phyloP scores from a whole-genome alignment of 2,113 vertebrate genomes.

The Mustelus asterias region DNA sequence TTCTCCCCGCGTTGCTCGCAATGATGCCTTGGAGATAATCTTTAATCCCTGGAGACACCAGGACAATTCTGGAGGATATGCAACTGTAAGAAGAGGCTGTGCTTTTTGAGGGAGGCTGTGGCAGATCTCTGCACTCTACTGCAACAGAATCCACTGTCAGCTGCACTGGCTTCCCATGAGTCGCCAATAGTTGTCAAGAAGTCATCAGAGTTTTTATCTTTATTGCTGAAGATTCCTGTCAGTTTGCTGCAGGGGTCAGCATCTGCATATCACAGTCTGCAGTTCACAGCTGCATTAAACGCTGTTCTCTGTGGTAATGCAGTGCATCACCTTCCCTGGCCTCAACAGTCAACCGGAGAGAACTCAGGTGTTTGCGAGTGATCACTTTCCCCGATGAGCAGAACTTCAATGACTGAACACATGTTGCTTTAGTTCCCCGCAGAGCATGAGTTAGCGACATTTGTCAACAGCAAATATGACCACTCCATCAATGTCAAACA shows the following conservation, averaged over 20 bases:
- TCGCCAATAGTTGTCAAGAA: not conserved
- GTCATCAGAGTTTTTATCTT: not conserved
- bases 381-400: not conserved
- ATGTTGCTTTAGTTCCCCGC: not conserved
- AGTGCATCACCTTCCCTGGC: not conserved
- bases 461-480: too few species aligned
- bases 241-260: not conserved
- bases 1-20: not conserved
- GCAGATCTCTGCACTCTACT: too few species aligned
- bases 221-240: not conserved
- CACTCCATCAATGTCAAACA: not conserved
- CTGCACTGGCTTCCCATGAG: not conserved
- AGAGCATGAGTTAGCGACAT: not conserved
- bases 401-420: not conserved
- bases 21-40: not conserved
- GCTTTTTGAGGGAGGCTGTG: not conserved
- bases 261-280: not conserved
- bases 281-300: not conserved
- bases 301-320: not conserved
- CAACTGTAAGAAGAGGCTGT: not conserved
- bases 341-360: not conserved
- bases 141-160: too few species aligned
- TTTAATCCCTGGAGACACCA: not conserved
- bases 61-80: too few species aligned
- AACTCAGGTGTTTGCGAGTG: not conserved